Conservation (phyloP, 2,888 invertebrate species). For the Microchrysa polita region DNA sequence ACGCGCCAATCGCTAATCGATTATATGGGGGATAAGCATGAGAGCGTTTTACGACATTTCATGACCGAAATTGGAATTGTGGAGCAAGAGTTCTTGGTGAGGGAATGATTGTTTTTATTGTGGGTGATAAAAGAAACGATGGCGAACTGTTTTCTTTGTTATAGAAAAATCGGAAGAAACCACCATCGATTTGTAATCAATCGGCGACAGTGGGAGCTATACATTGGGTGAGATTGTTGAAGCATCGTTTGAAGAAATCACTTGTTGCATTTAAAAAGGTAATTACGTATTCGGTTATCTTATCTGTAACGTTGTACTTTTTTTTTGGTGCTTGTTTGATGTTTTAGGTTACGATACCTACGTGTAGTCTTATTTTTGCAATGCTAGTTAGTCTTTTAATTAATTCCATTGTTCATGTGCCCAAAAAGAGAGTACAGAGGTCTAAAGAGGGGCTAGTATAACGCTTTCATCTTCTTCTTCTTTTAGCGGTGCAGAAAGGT, state of each 20-base stretch:
- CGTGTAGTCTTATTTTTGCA: no score
- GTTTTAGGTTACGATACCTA: no score
- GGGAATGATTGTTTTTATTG: constrained; percentile 50
- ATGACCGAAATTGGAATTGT: constrained; percentile 81
- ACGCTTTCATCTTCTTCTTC: no score
- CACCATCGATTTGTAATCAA: constrained; percentile 78
- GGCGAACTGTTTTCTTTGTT: not conserved
- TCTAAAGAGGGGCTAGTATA: no score
- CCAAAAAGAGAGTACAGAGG: no score
- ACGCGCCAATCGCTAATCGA: constrained; percentile 78
- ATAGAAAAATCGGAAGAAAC: constrained; percentile 71
- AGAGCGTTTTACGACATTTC: constrained; percentile 85
- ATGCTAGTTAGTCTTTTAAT: no score
- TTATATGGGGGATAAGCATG: constrained; percentile 82
- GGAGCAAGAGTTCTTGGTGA: constrained; percentile 76
- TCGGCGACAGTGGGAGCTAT: constrained; percentile 86
- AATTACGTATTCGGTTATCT: constrained; percentile 41
- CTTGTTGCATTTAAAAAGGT: constrained; percentile 82
- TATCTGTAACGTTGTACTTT: no score
- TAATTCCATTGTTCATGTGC: no score
- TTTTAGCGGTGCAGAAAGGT: no score
- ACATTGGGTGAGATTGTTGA: constrained; percentile 84
- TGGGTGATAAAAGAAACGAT: not conserved
- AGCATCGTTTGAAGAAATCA: constrained; percentile 81
- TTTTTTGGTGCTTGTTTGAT: no score